Evolutionary conservation across 2,797 vertebrate species (phyloP), one percentile per base, ranked within the genome.

Genomic region (Calcarius lapponicus): DNA sequence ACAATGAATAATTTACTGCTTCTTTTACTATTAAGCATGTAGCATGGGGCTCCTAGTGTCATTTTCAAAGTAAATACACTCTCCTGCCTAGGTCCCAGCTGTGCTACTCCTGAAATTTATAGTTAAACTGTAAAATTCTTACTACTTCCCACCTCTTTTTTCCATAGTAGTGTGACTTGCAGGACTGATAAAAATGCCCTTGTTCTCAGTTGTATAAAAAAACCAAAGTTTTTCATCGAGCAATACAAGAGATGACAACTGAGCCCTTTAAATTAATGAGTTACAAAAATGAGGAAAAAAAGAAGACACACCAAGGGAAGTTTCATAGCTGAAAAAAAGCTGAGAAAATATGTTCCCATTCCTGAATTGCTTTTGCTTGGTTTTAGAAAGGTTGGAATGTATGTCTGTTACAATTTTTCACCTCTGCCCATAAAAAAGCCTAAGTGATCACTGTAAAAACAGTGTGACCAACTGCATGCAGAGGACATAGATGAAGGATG

Each of bases 1-100:
- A 57, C 10, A 64, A 16, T 79, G 58, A 74, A 42, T 62, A 51
- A 5, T 80, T 83, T 51, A n/a, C 38, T 83, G 45, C 7, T 20
- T 83, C 9, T 64, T 80, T 42, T 60, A 32, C 56, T 70, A 19
- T 38, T 50, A 42, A 65, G 8, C 26, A 40, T 21, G 11, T 57
- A 70, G 8, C 32, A 26, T n/a, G 19, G 17, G 38, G 10, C 32
- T 82, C 28, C 24, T 38, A 42, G 18, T 54, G 31, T 14, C 7
- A 71, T 54, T 83, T 78, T 60, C 25, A 40, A 13, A n/a, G 19
- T 28, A 91, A 80, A 53, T 73, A 34, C 11, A 34, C 10, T 36
- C 17, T 17, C 6, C 6, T 1, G 1, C 34, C 5, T 21, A 29
- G 40, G 9, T 5, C 32, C 10, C 9, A 26, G 0, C 8, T 72